These are phyloP conservation scores for Lates calcarifer DNA, from an alignment of 2,113 vertebrate genomes.

Conservation along the genomic window DNA sequence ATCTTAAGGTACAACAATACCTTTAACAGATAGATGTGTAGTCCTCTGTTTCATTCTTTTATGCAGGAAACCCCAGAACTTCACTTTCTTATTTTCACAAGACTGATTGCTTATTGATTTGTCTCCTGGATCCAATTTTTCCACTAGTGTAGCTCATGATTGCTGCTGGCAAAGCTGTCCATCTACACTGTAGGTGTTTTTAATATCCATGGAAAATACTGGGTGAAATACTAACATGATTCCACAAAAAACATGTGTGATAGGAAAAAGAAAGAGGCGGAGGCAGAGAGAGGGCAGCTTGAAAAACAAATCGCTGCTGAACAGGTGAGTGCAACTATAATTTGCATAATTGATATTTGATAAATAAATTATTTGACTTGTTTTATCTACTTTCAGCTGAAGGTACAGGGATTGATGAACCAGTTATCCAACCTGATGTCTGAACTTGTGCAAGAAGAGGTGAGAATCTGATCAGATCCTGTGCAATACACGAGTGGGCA, in stretches of 20 bases:
- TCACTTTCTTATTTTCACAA: not conserved
- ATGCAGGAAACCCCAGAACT: no score
- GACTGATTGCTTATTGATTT: not conserved
- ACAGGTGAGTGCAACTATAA: conserved; percentile 41
- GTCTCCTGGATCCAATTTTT: not conserved
- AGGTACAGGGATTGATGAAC: conserved; percentile 52
- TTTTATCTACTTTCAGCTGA: conserved; percentile 44
- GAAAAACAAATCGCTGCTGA: conserved; percentile 26
- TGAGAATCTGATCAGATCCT: conserved; percentile 21
- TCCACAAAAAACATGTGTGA: not conserved
- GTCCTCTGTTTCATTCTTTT: no score
- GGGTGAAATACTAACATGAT: not conserved
- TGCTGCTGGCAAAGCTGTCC: not conserved
- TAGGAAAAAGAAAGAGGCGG: conserved; percentile 42
- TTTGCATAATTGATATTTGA: accelerated
- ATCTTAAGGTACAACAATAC: not conserved
- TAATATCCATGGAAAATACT: not conserved
- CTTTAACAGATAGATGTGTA: not conserved
- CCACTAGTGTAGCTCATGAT: not conserved
- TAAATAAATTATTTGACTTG: not conserved
- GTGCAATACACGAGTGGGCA: not conserved
- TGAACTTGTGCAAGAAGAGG: conserved; percentile 55
- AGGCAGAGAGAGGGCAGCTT: conserved; percentile 28
- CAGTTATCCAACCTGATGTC: conserved; percentile 54
- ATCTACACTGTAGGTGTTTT: no score